Evolutionary conservation across 2,113 vertebrate species (phyloP).

Genomic region (Enhydra lutris): DNA sequence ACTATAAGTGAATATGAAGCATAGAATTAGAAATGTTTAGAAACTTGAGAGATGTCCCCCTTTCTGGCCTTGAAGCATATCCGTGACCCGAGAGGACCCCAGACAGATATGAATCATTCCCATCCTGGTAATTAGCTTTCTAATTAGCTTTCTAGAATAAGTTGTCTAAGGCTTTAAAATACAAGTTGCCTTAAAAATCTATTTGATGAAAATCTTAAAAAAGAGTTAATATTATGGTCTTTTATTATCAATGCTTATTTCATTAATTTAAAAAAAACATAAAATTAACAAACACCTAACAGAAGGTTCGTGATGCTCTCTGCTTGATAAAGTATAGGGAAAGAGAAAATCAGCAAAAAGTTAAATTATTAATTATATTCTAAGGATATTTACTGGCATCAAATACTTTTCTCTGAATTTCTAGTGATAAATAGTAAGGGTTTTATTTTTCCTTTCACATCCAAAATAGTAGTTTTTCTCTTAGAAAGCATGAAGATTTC

Average conservation of each 20-base stretch:
- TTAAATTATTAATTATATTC: not conserved
- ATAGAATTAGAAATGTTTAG: not conserved
- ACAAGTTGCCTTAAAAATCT: not conserved
- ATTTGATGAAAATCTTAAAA: not conserved
- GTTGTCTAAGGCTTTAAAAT: constrained; percentile 16
- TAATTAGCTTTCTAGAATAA: constrained; percentile 28
- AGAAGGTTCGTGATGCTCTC: not conserved
- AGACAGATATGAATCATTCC: constrained; percentile 13
- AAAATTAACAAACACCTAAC: not conserved
- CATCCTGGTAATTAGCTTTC: constrained; percentile 31
- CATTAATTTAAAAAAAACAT: not conserved
- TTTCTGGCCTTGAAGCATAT: not conserved
- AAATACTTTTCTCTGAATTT: not conserved
- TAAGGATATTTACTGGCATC: not conserved
- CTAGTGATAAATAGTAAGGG: not conserved
- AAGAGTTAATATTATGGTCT: not conserved
- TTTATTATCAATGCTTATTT: not conserved
- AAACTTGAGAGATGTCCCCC: not conserved
- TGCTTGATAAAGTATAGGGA: not conserved
- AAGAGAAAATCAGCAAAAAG: not conserved
- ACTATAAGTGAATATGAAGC: not conserved
- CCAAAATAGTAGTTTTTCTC: not conserved
- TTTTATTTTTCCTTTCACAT: not conserved
- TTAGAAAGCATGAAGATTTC: not conserved
- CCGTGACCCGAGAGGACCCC: constrained; percentile 18